Percentiles rank a stretch among this genome's conserved stretches.
Conservation (phyloP, 2,888 invertebrate species). For the Xestoiulus laeticollis region DNA sequence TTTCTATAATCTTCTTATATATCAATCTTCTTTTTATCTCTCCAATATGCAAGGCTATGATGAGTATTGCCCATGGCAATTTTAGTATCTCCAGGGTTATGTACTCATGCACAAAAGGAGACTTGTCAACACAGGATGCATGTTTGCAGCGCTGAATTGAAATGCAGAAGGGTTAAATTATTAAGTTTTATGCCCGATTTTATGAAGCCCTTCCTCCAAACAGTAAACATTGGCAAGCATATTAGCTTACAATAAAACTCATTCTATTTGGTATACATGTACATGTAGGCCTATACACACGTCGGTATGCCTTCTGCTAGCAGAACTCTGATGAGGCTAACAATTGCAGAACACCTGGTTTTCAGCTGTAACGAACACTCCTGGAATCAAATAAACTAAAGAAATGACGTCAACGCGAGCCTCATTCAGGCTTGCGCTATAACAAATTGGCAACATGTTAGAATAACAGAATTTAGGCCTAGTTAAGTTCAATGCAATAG, state of each 20-base stretch:
- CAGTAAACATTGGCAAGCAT: background rate
- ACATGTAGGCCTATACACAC: background rate
- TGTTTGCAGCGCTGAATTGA: background rate
- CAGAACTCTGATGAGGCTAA: background rate
- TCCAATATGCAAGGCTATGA: background rate
- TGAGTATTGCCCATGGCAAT: background rate
- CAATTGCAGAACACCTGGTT: background rate
- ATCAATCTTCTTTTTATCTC: too few relatives aligned
- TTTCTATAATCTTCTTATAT: too few relatives aligned
- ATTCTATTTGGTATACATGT: too few relatives aligned
- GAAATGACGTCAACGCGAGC: background rate
- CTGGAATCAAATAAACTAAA: constrained; percentile 32
- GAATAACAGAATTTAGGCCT: background rate
- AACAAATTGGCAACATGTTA: constrained; percentile 18
- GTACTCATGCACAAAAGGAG: background rate
- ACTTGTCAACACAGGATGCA: constrained; percentile 16
- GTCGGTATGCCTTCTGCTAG: background rate
- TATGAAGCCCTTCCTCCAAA: background rate
- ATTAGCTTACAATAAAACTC: background rate
- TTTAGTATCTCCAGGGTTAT: background rate
- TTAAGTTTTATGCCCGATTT: background rate
- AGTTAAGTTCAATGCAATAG: background rate
- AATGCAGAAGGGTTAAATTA: background rate
- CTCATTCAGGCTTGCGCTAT: background rate
- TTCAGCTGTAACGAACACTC: background rate